Base-by-base conservation (phyloP, 2,797 vertebrate species). In the Adelosebastes latens region DNA sequence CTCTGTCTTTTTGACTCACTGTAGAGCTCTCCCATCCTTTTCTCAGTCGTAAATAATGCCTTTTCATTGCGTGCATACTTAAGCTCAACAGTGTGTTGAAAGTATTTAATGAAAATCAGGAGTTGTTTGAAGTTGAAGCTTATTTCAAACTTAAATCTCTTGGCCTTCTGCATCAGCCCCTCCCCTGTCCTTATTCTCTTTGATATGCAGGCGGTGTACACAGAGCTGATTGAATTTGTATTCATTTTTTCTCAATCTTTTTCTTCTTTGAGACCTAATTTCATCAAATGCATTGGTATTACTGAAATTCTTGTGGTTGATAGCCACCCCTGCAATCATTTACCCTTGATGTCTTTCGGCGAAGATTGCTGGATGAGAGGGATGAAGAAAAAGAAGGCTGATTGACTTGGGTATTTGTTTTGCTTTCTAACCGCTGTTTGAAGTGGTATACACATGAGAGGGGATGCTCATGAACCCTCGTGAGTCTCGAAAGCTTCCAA, bases 11-110 rank as follows among this genome's bases (percentile, higher is more conserved):
- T 52, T 73, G 67, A 83, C 77, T 91, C 65, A 61, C 69, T 75
- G 66, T 65, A 34, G 60, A 59, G 34, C 71, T 78, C 55, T 73
- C 69, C 70, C 53, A 34, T 70, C 63, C 53, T 81, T 88, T 78
- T 76, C 82, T 87, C 79, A 25, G 36, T 91, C 14, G 93, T 95
- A 93, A 95, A 96, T 95, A 94, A 95, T 95, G 93, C 92, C 75
- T 91, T 95, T 94, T 95, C 91, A 95, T 95, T 89, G 73, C 22
- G 12, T 58, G 39, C 75, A 68, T 85, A 67, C 61, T 82, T 71
- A 61, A 61, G 25, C 77, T 77, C 75, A 75, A 81, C 86, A 71
- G 69, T 85, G 79, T 86, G 88, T 90, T 91, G 87, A 82, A 93
- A 91, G 86, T 60, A 61, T 90, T 92, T 91, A 86, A 89, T 92